phyloP scores from a whole-genome alignment of 2,113 vertebrate species.

The Lamprotornis superbus region DNA sequence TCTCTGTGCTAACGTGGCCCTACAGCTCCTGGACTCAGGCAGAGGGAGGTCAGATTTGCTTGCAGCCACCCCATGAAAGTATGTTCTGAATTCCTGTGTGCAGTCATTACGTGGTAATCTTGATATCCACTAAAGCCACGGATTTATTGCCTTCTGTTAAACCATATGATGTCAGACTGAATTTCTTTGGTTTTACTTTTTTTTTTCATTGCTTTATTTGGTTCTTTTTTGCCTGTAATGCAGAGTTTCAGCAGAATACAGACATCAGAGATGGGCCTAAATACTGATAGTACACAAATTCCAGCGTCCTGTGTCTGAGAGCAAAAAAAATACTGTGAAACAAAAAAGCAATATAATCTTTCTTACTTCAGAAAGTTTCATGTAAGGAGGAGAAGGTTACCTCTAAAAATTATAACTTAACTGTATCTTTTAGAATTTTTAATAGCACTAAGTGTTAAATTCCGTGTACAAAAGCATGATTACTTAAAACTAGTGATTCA shows the following conservation, averaged over 20 bases:
- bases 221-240: neutral
- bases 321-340: neutral
- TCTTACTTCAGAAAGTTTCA: neutral
- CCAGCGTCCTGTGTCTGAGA: neutral
- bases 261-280: neutral
- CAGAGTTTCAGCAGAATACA: neutral
- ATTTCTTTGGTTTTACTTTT: neutral
- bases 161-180: neutral
- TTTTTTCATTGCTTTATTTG: neutral
- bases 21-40: neutral
- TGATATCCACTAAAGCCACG: neutral
- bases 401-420: neutral
- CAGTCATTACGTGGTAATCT: neutral
- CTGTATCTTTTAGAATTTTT: neutral
- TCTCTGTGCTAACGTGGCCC: neutral
- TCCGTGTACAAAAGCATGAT: neutral
- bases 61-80: neutral
- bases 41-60: neutral
- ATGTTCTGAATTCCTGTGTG: neutral
- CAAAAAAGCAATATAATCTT: neutral
- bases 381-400: neutral
- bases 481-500: conserved; percentile 12
- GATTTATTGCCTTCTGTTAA: neutral
- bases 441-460: neutral
- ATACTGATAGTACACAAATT: neutral